phyloP scores from a whole-genome alignment of 1,140 invertebrate genomes.

The Paracyclopina nana region DNA sequence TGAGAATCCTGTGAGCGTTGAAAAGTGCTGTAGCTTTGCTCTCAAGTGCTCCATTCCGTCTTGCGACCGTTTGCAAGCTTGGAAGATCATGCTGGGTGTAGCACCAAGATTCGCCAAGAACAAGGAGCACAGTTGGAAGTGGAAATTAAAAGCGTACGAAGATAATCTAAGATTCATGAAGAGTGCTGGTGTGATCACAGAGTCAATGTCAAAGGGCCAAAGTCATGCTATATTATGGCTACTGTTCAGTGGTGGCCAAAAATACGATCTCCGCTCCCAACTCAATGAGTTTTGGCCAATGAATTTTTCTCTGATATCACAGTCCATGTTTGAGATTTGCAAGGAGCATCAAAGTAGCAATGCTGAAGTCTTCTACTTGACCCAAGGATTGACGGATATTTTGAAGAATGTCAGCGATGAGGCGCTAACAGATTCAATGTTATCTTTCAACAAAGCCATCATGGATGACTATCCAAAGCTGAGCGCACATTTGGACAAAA shows the following conservation, averaged over 20 bases:
- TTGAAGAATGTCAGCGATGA: conserved; percentile 38
- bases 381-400: conserved; percentile 43
- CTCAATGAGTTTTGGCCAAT: conserved; percentile 12
- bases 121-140: conserved; percentile 46
- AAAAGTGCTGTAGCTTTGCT: conserved; percentile 63
- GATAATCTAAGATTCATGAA: conserved; percentile 48
- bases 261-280: conserved; percentile 13
- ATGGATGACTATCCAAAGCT: conserved; percentile 47
- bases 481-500: conserved; percentile 26
- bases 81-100: conserved; percentile 64
- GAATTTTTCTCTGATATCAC: conserved; percentile 36
- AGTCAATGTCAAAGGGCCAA: conserved; percentile 14
- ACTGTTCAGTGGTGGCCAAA: conserved; percentile 13
- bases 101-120: conserved; percentile 48
- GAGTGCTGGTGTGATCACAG: conserved; percentile 37
- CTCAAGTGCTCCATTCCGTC: conserved; percentile 56
- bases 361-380: conserved; percentile 54
- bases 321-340: conserved; percentile 42
- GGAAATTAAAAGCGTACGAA: conserved; percentile 46
- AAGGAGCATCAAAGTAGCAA: too few relatives aligned
- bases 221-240: conserved; percentile 16
- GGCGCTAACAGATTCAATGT: conserved; percentile 40
- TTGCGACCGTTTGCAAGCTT: conserved; percentile 54
- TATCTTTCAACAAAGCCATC: conserved; percentile 39
- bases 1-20: conserved; percentile 56